Evolutionary conservation across 2,888 invertebrate species (phyloP).

Genomic region (Polydrusus pterygomalis): DNA sequence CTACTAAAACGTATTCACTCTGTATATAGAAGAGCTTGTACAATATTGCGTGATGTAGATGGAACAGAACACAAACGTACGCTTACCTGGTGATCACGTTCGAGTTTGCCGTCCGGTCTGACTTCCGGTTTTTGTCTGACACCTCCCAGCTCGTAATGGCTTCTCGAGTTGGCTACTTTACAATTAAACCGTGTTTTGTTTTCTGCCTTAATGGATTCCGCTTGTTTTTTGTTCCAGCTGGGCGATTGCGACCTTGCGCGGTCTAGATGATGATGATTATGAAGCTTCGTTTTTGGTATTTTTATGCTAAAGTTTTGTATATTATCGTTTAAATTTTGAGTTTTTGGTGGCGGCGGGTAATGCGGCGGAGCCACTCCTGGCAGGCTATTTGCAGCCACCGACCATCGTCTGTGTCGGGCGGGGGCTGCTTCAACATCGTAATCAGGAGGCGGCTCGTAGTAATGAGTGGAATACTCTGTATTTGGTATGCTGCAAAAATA

Average conservation of each 20-base stretch:
- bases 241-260: conserved; percentile 70
- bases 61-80: conserved; percentile 51
- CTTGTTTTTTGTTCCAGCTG: conserved; percentile 66
- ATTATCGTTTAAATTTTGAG: conserved; percentile 48
- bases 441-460: conserved; percentile 70
- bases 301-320: conserved; percentile 66
- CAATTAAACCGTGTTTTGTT: conserved; percentile 61
- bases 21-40: conserved; percentile 15
- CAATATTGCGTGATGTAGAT: conserved; percentile 23
- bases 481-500: conserved; percentile 37
- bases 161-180: conserved; percentile 67
- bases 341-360: conserved; percentile 51
- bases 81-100: conserved; percentile 66
- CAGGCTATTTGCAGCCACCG: conserved; percentile 64
- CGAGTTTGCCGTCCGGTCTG: conserved; percentile 62
- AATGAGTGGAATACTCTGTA: conserved; percentile 35
- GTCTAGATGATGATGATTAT: conserved; percentile 62
- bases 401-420: conserved; percentile 65
- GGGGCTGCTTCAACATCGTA: conserved; percentile 66
- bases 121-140: conserved; percentile 68
- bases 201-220: conserved; percentile 61
- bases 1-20: not conserved
- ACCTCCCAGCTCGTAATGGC: conserved; percentile 67
- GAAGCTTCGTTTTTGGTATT: conserved; percentile 69
- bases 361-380: conserved; percentile 26